phyloP scores from a whole-genome alignment of 1,140 invertebrate genomes.

The Gryllus bimaculatus region DNA sequence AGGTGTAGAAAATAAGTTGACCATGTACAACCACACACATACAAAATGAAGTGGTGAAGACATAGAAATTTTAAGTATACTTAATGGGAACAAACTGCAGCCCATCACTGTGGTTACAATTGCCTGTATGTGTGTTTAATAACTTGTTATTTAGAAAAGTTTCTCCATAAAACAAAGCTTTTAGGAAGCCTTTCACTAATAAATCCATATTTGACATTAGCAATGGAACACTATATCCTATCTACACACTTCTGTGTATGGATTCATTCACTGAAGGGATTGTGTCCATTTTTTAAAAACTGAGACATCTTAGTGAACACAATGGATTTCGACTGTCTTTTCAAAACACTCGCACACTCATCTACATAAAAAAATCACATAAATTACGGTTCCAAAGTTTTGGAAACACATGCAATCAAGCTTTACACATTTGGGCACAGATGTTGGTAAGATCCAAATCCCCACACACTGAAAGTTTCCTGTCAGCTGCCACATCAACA shows the following conservation, averaged over 20 bases:
- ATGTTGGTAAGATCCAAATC: background rate
- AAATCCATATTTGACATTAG: background rate
- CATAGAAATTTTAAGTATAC: no score
- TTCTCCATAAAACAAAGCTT: background rate
- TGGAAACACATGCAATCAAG: no score
- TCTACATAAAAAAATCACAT: no score
- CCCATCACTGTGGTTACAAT: background rate
- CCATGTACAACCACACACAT: background rate
- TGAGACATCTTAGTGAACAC: background rate
- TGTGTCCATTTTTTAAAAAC: background rate
- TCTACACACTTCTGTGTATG: background rate
- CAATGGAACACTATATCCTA: background rate
- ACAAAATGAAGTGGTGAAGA: background rate
- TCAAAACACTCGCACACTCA: background rate
- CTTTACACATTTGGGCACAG: no score
- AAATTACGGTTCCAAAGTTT: no score
- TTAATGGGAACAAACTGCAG: background rate
- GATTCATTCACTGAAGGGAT: background rate
- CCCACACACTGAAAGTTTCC: background rate
- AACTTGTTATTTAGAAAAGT: background rate
- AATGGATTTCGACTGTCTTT: background rate
- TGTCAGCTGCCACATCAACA: background rate
- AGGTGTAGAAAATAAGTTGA: no score
- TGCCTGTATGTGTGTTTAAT: background rate
- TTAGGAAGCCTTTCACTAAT: background rate